A percentile compares a stretch with the other conserved stretches of the same genome.
Evolutionary conservation across 2,888 invertebrate species (phyloP).

Genomic region (Keiferia lycopersicella): DNA sequence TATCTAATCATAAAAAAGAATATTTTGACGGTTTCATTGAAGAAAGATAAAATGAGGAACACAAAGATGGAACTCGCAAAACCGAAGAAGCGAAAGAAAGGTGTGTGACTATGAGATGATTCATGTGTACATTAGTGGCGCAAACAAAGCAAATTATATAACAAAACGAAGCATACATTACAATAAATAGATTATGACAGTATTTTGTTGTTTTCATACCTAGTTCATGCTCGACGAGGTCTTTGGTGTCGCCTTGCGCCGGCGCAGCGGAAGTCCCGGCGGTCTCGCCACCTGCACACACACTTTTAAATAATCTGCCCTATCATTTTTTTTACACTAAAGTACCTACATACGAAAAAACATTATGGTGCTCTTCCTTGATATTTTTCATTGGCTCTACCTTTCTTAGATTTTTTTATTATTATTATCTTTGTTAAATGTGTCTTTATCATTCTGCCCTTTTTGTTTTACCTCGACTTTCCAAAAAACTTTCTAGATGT

Average conservation of each 20-base stretch:
- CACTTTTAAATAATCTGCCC: conserved; percentile 34
- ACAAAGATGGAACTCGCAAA: neutral
- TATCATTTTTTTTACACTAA: neutral
- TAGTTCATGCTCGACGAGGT: conserved; percentile 68
- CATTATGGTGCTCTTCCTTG: too few relatives aligned
- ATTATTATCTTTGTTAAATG: too few relatives aligned
- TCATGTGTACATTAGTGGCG: conserved; percentile 45
- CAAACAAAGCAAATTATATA: conserved; percentile 41
- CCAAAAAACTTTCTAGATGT: too few relatives aligned
- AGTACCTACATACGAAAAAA: too few relatives aligned
- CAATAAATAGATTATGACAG: neutral
- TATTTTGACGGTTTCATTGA: conserved; percentile 19
- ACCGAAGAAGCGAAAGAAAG: conserved; percentile 22
- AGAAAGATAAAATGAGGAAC: neutral
- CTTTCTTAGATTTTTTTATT: too few relatives aligned
- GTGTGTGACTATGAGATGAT: conserved; percentile 21
- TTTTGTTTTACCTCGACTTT: too few relatives aligned
- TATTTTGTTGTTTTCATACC: conserved; percentile 54
- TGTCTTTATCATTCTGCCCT: too few relatives aligned
- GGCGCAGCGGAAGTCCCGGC: conserved; percentile 58
- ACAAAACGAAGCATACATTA: conserved; percentile 8
- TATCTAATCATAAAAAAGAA: conserved; percentile 27
- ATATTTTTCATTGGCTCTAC: too few relatives aligned
- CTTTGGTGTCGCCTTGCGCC: conserved; percentile 52
- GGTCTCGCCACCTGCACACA: conserved; percentile 66